A percentile compares a stretch with the other conserved stretches of the same genome.
phyloP scores from a whole-genome alignment of 2,888 invertebrate species.

The Pterostichus niger region DNA sequence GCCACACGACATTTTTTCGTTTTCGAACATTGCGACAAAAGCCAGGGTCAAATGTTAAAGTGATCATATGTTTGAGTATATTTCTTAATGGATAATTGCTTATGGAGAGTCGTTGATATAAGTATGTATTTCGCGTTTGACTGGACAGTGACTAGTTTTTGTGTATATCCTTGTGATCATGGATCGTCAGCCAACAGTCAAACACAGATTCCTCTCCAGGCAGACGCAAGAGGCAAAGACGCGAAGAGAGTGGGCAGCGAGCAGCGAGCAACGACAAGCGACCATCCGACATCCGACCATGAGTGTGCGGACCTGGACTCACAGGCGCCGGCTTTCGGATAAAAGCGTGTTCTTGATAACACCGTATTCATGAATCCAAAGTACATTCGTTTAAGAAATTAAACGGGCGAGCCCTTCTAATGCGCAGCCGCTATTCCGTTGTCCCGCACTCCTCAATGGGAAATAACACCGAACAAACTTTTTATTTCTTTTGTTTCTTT shows the following conservation, averaged over 20 bases:
- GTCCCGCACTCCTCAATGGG: slow-evolving; percentile 55
- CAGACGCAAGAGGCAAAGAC: slow-evolving; percentile 6
- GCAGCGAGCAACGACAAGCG: too few species aligned
- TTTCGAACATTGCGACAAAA: too few species aligned
- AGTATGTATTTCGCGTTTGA: neutral
- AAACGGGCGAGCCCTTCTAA: slow-evolving; percentile 55
- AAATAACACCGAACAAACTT: slow-evolving; percentile 49
- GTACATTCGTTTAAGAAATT: slow-evolving; percentile 61
- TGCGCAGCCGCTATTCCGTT: slow-evolving; percentile 34
- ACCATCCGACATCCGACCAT: neutral
- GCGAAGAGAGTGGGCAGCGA: neutral
- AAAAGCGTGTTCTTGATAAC: slow-evolving; percentile 62
- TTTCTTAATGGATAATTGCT: slow-evolving; percentile 13
- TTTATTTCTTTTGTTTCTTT: slow-evolving; percentile 52
- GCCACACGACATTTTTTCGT: too few species aligned
- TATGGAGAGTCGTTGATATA: slow-evolving; percentile 1
- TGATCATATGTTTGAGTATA: too few species aligned
- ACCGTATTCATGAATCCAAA: slow-evolving; percentile 63
- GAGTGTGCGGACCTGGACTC: slow-evolving; percentile 52
- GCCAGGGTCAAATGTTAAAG: too few species aligned
- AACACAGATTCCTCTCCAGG: too few species aligned
- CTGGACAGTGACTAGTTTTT: slow-evolving; percentile 19
- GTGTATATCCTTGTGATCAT: slow-evolving; percentile 9
- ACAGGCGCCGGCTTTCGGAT: slow-evolving; percentile 58
- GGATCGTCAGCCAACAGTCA: slow-evolving; percentile 4